Evolutionary conservation across 2,888 invertebrate species (phyloP).

Genomic region (Campoletis raptor): DNA sequence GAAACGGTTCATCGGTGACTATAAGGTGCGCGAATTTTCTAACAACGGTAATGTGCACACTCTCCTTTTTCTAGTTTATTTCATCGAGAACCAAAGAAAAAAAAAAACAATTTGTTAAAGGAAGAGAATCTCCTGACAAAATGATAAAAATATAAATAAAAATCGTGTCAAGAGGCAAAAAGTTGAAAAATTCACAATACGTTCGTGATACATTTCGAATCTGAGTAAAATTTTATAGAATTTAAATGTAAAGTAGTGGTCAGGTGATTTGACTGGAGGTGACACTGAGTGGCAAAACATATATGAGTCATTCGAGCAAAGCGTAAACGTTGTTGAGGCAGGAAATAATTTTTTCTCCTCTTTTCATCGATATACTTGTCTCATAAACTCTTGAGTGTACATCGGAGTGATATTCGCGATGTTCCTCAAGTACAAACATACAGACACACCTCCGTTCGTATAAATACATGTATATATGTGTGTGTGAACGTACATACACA

Average conservation of each 20-base stretch:
- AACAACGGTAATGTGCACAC: neutral
- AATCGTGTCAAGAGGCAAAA: neutral
- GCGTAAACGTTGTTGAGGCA: conserved; percentile 1
- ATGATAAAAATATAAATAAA: neutral
- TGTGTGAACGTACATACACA: neutral
- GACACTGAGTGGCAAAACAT: conserved; percentile 4
- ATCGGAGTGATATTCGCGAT: neutral
- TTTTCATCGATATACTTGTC: conserved; percentile 5
- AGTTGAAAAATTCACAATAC: neutral
- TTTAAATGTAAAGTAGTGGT: neutral
- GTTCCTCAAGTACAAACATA: neutral
- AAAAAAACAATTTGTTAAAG: neutral
- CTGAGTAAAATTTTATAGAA: neutral
- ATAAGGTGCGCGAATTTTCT: conserved; percentile 19
- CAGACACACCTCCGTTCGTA: neutral
- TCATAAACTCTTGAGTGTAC: conserved; percentile 9
- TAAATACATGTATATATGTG: neutral
- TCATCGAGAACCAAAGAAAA: neutral
- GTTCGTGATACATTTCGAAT: neutral
- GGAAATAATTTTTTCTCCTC: neutral
- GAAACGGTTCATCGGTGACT: conserved; percentile 18
- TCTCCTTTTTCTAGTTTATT: neutral
- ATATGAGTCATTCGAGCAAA: neutral
- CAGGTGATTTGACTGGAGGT: neutral
- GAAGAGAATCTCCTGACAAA: neutral